phyloP scores from a whole-genome alignment of 2,797 vertebrate species.

The Rhabdomys pumilio region DNA sequence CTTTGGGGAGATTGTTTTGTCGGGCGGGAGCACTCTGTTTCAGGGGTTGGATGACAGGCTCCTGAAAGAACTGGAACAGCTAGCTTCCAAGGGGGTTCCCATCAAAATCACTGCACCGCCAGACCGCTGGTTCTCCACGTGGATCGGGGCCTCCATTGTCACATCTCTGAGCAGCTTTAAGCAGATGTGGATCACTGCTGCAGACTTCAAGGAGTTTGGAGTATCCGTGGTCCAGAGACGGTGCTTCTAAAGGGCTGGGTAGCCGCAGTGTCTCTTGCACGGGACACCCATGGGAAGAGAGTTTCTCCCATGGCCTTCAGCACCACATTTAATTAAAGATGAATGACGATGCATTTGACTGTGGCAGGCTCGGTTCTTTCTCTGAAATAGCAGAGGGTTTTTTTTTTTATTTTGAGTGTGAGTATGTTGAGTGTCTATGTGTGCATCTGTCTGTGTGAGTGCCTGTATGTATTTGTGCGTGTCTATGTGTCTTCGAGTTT shows the following conservation, averaged over 20 bases:
- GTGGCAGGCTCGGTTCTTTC: rapidly evolving
- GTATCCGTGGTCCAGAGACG: constrained; percentile 82
- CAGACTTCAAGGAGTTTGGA: constrained; percentile 81
- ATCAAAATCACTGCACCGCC: constrained; percentile 66
- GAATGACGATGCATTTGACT: rapidly evolving
- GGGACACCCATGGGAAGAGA: rapidly evolving
- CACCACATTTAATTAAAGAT: constrained; percentile 47
- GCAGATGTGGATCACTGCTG: constrained; percentile 83
- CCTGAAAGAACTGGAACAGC: constrained; percentile 78
- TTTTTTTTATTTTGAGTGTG: too few relatives aligned
- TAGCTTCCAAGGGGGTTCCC: neutral
- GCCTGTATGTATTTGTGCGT: neutral
- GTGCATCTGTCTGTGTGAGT: neutral
- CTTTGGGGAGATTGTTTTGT: constrained; percentile 77
- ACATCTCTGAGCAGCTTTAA: constrained; percentile 82
- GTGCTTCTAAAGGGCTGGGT: constrained; percentile 76
- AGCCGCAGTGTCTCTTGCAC: rapidly evolving
- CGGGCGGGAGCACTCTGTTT: constrained; percentile 75
- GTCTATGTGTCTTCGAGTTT: neutral
- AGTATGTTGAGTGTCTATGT: neutral
- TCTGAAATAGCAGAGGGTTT: rapidly evolving
- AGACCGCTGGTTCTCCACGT: constrained; percentile 73
- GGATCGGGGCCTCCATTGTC: constrained; percentile 84
- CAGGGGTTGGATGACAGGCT: constrained; percentile 80
- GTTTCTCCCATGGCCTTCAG: rapidly evolving